A percentile compares a stretch with the other conserved stretches of the same genome.
Evolutionary conservation across 1,140 invertebrate genomes (phyloP).

Genomic region (Antheraea mylitta): DNA sequence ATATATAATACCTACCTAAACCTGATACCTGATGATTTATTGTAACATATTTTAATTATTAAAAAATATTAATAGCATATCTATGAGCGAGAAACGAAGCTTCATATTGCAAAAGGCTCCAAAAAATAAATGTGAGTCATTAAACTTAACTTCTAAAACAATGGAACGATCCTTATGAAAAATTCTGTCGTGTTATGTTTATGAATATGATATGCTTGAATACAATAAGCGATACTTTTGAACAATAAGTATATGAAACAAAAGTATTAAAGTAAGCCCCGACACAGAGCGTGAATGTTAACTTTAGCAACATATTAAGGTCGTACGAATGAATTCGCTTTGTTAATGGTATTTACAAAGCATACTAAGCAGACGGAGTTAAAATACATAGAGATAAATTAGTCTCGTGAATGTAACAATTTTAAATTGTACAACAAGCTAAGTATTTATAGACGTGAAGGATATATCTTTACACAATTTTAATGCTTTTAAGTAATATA

Average conservation of each 20-base stretch:
- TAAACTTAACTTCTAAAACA: background rate
- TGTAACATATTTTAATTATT: no score
- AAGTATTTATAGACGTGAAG: background rate
- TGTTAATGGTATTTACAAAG: background rate
- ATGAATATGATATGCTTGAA: background rate
- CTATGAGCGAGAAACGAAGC: no score
- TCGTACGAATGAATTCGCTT: background rate
- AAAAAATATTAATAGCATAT: no score
- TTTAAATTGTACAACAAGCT: background rate
- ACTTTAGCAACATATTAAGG: slow-evolving; percentile 4
- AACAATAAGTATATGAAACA: background rate
- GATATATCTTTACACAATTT: background rate
- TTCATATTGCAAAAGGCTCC: no score
- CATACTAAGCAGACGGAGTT: background rate
- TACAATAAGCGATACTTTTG: background rate
- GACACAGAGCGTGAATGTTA: background rate
- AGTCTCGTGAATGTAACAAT: background rate
- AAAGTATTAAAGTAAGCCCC: background rate
- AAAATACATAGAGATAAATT: background rate
- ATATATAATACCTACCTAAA: no score
- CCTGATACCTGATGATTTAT: no score
- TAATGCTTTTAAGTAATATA: no score
- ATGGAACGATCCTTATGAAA: background rate
- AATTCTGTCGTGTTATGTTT: background rate
- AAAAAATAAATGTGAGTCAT: background rate